Percentiles rank a stretch among this genome's conserved stretches.
phyloP scores from a whole-genome alignment of 2,113 vertebrate species.

The Macaca mulatta region DNA sequence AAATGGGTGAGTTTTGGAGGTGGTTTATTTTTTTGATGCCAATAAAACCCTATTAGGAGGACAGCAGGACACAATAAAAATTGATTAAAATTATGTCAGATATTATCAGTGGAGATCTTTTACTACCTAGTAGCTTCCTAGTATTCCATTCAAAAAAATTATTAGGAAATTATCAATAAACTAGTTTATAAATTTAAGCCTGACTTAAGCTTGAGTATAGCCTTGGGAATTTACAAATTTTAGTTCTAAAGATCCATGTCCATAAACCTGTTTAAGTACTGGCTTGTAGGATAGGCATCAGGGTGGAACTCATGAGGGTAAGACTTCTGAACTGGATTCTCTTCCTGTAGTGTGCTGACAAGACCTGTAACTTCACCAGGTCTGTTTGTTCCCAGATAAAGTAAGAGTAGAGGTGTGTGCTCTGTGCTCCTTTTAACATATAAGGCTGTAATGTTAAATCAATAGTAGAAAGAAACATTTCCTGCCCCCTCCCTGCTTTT shows the following conservation, averaged over 20 bases:
- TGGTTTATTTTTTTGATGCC: constrained; percentile 8
- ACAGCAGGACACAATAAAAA: background rate
- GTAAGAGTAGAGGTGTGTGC: background rate
- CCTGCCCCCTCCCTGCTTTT: background rate
- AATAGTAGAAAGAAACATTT: background rate
- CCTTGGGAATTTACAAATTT: constrained; percentile 16
- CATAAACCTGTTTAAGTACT: background rate
- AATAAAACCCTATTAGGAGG: background rate
- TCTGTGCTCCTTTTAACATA: background rate
- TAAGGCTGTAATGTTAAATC: constrained; percentile 9
- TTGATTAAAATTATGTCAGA: background rate
- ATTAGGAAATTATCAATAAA: constrained; percentile 13
- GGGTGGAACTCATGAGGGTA: background rate
- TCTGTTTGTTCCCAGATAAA: background rate
- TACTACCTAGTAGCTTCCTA: background rate
- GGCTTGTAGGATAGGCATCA: background rate
- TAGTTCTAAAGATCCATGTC: background rate
- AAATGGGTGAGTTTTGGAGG: constrained; percentile 22
- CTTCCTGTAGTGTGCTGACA: rapidly evolving
- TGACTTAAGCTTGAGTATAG: constrained; percentile 1
- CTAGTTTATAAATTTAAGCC: background rate
- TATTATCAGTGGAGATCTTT: background rate
- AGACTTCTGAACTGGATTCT: background rate
- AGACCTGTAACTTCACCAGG: background rate
- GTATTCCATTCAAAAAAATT: constrained; percentile 1